Base-by-base conservation (phyloP, 2,888 invertebrate species). In the Pocota personata region DNA sequence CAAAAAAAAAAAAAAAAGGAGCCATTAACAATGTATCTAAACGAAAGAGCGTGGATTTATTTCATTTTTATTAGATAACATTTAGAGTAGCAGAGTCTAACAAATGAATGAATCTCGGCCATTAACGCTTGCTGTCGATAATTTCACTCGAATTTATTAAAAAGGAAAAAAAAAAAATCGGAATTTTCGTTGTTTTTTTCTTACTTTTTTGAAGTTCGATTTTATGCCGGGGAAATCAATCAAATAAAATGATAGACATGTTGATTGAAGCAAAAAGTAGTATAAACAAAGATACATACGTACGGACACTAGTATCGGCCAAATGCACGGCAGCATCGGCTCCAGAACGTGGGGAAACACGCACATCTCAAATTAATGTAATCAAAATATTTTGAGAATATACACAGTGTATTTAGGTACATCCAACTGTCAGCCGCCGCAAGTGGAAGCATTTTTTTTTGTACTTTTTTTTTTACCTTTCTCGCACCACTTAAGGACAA, bases 211-310 rank as follows among this genome's bases (percentile, higher is more conserved):
- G 73, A 76, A 84, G 84, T 87, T 83, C 64, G 84, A 84, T 87
- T 84, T 87, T 79, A 82, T 84, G 88, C 89, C 88, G 72, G 86
- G 88, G 88, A 88, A 88, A 88, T 89, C 89, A 89, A 89, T 89
- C 89, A 89, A 89, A 88, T 86, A 82, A 87, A 87, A 88, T 88
- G 89, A 89, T 89, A 88, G 89, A 89, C 89, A 89, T 87, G 88
- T 88, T 89, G 89, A 89, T 89, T 89, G 89, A 89, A 89, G 89
- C 82, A 87, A 88, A 89, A 89, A 88, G 88, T 88, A 88, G 88
- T 88, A 88, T 84, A 88, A 82, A 87, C 84, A 76, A 86, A 69
- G 64, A 75, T 76, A 73, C 72, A 67, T 62, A 72, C 52, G 60
- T 76, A 80, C 62, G 32, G 52, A 48, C 37, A 50, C 8, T 37